Evolutionary conservation across 1,140 invertebrate species (phyloP).

Genomic region (Berghia stephanieae): DNA sequence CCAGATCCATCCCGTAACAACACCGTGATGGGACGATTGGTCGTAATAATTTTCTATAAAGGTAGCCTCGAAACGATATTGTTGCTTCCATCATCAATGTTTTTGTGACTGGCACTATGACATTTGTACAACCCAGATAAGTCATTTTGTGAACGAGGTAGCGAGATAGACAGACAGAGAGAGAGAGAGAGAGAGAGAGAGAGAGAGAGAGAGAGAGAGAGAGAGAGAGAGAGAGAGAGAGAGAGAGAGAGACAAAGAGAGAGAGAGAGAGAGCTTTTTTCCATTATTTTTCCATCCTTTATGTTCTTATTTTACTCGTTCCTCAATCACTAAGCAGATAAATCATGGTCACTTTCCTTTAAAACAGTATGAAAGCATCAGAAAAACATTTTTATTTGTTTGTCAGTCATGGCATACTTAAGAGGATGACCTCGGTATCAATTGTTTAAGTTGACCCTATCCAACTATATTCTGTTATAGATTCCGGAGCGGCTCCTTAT

Average conservation of each 20-base stretch:
- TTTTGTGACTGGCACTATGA: not conserved
- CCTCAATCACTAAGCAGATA: too few relatives aligned
- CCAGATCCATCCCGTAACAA: not conserved
- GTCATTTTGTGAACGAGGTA: not conserved
- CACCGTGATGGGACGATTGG: not conserved
- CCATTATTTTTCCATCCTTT: not conserved
- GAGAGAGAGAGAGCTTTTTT: not conserved
- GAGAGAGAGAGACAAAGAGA: slow-evolving; percentile 10
- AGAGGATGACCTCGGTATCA: too few relatives aligned
- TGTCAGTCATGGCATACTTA: not conserved
- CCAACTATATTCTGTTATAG: too few relatives aligned
- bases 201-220: slow-evolving; percentile 5
- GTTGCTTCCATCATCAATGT: not conserved
- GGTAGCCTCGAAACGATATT: not conserved
- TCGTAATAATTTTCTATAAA: not conserved
- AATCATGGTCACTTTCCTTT: not conserved
- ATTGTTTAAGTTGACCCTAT: too few relatives aligned
- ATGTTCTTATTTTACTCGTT: not conserved
- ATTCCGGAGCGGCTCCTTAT: too few relatives aligned
- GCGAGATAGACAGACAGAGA: not conserved
- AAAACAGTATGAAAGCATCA: not conserved
- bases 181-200: slow-evolving; percentile 20
- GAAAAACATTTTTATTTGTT: not conserved
- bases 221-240: not conserved
- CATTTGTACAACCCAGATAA: not conserved